Evolutionary conservation across 2,113 vertebrate genomes (phyloP).

Genomic region (Maccullochella peelii): DNA sequence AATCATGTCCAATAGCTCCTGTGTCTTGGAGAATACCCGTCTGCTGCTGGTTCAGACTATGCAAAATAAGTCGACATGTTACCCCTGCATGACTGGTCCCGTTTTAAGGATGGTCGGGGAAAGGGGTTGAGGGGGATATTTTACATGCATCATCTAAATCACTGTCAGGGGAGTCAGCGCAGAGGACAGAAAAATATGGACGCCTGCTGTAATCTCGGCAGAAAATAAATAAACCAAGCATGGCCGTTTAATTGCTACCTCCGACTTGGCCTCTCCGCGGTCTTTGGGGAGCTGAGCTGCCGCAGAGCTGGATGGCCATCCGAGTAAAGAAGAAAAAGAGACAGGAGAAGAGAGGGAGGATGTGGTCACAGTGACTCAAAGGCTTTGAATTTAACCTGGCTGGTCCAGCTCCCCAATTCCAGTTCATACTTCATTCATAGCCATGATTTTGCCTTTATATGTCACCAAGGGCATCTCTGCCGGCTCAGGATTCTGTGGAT

Average conservation of each 20-base stretch:
- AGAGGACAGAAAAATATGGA: slow-evolving; percentile 33
- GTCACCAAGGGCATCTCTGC: slow-evolving; percentile 23
- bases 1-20: slow-evolving; percentile 53
- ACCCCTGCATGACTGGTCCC: slow-evolving; percentile 18
- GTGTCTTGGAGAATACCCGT: slow-evolving; percentile 39
- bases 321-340: slow-evolving; percentile 19
- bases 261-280: slow-evolving; percentile 45
- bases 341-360: neutral
- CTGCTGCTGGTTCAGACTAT: slow-evolving; percentile 41
- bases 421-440: slow-evolving; percentile 49
- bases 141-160: slow-evolving; percentile 64
- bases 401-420: slow-evolving; percentile 9
- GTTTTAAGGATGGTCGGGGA: slow-evolving; percentile 21
- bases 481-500: slow-evolving; percentile 26
- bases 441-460: slow-evolving; percentile 36
- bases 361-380: slow-evolving; percentile 17
- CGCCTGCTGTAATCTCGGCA: slow-evolving; percentile 48
- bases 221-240: slow-evolving; percentile 74
- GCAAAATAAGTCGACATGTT: slow-evolving; percentile 44
- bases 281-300: slow-evolving; percentile 53
- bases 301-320: slow-evolving; percentile 62
- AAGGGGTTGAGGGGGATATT: slow-evolving; percentile 41
- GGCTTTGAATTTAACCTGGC: slow-evolving; percentile 21
- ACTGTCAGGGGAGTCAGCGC: slow-evolving; percentile 40
- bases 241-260: slow-evolving; percentile 74